Evolutionary conservation across 2,113 vertebrate species (phyloP), one percentile per base, ranked within the genome.

Genomic region (Varanus salvator): DNA sequence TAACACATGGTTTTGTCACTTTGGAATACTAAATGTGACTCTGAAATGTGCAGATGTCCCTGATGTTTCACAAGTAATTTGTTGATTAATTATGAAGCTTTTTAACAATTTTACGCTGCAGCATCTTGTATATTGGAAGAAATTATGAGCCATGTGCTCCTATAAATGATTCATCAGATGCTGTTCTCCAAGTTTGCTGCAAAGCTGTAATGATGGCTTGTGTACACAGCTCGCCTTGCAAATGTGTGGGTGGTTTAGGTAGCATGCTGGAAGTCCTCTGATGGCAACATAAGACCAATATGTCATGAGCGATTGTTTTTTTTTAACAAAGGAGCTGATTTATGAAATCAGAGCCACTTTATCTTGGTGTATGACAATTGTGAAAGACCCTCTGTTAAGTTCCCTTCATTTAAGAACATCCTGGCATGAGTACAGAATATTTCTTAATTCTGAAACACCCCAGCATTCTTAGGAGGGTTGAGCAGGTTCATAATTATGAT

Each of bases 21-120:
- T 92, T 4, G 85, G 66, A 91, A 12, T 14, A 86, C 19, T 29
- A 29, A 94, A 80, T 86, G 48, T 19, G 1, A 0, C 87, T 21
- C 84, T 92, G 88, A 93, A 92, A 90, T 89, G 64, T 64, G 72
- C 66, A 91, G 68, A 23, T 84, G 80, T 71, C 34, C 92, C 76
- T 94, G 78, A 86, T 8, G 84, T 14, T 86, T 48, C 17, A 19
- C 90, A 71, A 86, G n/a, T 27, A 75, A 27, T 78, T 90, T 91
- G 60, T 82, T 91, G 25, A 92, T 93, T 64, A 95, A 95, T 94
- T 91, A 92, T 87, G 75, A 80, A 93, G 31, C 68, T 89, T 92
- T 89, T 19, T 75, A 85, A 86, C 76, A 89, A 27, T 91, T 93
- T 96, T 90, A 72, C 82, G 68, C 4, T 90, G 75, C 38, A 89